Percentiles rank a stretch among this genome's conserved stretches.
phyloP scores from a whole-genome alignment of 2,113 vertebrate species.

The Xenus cinereus region DNA sequence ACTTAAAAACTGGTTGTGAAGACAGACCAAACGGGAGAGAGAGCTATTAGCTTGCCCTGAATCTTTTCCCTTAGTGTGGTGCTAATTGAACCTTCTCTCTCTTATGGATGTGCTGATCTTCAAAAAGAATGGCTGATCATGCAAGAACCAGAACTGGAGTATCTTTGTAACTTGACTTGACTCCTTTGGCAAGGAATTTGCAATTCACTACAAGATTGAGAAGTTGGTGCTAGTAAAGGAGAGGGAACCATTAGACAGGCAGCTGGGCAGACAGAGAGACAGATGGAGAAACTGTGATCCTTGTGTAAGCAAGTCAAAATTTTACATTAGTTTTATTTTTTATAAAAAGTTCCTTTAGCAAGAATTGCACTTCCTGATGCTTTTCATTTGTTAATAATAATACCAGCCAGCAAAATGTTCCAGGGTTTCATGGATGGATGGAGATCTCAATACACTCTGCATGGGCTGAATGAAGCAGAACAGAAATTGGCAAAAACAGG shows the following conservation, averaged over 20 bases:
- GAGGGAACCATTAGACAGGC: background rate
- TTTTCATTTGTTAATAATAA: constrained; percentile 1
- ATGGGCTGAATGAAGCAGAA: constrained; percentile 26
- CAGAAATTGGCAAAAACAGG: background rate
- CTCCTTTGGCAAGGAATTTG: background rate
- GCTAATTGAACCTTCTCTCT: background rate
- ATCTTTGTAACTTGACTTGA: background rate
- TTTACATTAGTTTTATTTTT: background rate
- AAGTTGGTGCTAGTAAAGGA: background rate
- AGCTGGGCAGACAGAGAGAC: background rate
- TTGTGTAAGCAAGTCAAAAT: background rate
- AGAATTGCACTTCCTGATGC: background rate
- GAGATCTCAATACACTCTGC: background rate
- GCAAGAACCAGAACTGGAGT: background rate
- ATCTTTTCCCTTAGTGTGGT: background rate
- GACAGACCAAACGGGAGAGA: background rate
- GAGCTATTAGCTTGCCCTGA: background rate
- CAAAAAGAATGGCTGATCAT: background rate
- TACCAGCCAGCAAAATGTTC: background rate
- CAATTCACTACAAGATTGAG: background rate
- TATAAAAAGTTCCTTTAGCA: background rate
- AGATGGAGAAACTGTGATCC: background rate
- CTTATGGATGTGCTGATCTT: background rate
- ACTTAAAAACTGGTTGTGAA: background rate
- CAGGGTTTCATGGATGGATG: constrained; percentile 15